These are phyloP conservation scores for Piliocolobus tephrosceles DNA, from an alignment of 2,113 vertebrate species.

Conservation along the genomic window DNA sequence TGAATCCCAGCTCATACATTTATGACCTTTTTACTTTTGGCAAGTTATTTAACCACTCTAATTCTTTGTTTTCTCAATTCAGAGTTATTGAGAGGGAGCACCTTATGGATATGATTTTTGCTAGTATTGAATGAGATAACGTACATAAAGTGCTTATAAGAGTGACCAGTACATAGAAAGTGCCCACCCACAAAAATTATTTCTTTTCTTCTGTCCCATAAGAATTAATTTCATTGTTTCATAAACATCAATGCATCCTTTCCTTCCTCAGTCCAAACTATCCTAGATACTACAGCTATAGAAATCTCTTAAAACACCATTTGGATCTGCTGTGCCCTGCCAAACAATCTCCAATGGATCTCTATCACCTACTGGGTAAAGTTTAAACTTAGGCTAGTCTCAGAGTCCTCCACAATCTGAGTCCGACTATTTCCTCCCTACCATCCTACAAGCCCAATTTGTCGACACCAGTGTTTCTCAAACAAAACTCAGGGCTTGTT, in stretches of 20 bases:
- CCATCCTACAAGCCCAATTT: neutral
- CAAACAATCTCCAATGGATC: neutral
- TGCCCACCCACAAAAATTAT: neutral
- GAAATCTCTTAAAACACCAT: neutral
- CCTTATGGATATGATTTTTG: neutral
- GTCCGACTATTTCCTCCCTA: neutral
- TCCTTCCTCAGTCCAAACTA: neutral
- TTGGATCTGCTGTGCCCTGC: neutral
- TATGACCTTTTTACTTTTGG: neutral
- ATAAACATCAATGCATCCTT: neutral
- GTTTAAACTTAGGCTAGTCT: neutral
- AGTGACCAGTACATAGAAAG: neutral
- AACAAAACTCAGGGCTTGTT: neutral
- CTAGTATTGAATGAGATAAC: neutral
- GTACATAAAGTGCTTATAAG: slow-evolving; percentile 1
- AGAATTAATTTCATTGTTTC: slow-evolving; percentile 16
- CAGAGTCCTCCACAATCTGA: neutral
- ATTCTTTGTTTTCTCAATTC: neutral
- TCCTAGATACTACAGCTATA: neutral
- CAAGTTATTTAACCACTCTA: neutral
- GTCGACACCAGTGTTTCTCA: neutral
- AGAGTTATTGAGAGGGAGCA: neutral
- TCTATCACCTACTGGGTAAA: neutral
- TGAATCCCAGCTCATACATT: neutral
- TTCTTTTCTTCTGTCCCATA: neutral